Percentiles rank a stretch among this genome's conserved stretches.
phyloP scores from a whole-genome alignment of 2,797 vertebrate species.

The Pantherophis vulpinus region DNA sequence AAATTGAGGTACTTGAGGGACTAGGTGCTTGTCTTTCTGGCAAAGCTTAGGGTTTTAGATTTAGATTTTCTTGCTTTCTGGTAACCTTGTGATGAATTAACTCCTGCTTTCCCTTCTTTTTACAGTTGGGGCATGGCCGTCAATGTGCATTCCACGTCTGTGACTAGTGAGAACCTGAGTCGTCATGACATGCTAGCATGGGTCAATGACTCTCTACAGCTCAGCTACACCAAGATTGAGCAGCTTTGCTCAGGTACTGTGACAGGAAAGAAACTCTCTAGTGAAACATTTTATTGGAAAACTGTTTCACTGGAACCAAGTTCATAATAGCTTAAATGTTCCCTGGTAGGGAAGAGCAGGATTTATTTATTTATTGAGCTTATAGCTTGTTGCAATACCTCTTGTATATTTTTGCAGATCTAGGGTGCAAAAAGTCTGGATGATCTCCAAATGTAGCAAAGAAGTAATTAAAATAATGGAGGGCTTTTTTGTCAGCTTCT shows the following conservation, averaged over 20 bases:
- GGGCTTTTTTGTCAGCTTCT: background rate
- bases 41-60: background rate
- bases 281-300: background rate
- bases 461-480: background rate
- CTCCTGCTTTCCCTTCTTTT: slow-evolving; percentile 45
- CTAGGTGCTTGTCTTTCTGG: background rate
- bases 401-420: background rate
- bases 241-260: slow-evolving; percentile 88
- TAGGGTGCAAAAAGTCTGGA: background rate
- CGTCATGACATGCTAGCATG: slow-evolving; percentile 96
- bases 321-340: background rate
- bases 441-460: background rate
- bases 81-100: background rate
- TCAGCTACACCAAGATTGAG: slow-evolving; percentile 93
- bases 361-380: background rate
- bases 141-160: slow-evolving; percentile 96
- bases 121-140: slow-evolving; percentile 93
- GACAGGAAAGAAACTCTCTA: slow-evolving; percentile 9
- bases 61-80: background rate
- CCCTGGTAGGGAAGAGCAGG: background rate
- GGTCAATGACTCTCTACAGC: slow-evolving; percentile 95
- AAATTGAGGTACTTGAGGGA: background rate
- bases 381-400: background rate
- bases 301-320: background rate
- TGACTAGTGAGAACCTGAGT: slow-evolving; percentile 94